These are phyloP conservation scores for Gallinago paraguaiae DNA, from an alignment of 2,113 vertebrate genomes.

Conservation along the genomic window DNA sequence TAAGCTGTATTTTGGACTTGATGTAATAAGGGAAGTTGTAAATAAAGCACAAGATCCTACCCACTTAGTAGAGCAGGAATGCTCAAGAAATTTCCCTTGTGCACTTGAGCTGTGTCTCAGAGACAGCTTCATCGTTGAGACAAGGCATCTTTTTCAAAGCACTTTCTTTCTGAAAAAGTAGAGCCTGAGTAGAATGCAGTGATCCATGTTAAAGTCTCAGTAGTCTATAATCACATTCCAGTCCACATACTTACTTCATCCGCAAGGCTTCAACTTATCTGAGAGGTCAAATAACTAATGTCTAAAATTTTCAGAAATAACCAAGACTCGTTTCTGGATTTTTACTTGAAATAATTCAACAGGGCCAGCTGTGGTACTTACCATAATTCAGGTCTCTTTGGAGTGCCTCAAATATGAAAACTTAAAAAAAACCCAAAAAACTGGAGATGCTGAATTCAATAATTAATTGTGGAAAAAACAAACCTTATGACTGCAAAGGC, in stretches of 20 bases:
- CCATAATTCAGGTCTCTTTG: neutral
- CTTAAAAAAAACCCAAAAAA: neutral
- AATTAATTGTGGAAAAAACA: neutral
- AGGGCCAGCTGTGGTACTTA: neutral
- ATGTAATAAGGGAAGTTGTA: neutral
- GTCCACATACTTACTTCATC: neutral
- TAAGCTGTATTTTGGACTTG: neutral
- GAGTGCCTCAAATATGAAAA: neutral
- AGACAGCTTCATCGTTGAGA: neutral
- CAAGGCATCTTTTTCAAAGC: neutral
- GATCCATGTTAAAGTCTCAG: neutral
- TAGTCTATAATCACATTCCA: neutral
- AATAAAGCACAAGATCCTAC: neutral
- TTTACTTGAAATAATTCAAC: neutral
- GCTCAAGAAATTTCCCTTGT: neutral
- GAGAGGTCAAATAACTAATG: neutral
- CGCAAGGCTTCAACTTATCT: neutral
- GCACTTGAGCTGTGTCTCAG: neutral
- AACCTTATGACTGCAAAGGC: neutral
- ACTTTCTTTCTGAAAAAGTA: neutral
- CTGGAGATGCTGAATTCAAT: neutral
- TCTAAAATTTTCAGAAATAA: neutral
- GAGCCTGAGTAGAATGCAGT: neutral
- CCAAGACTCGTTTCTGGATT: neutral
- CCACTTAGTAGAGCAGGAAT: neutral